Conservation (phyloP, 2,797 vertebrate species). For the Anas georgica region DNA sequence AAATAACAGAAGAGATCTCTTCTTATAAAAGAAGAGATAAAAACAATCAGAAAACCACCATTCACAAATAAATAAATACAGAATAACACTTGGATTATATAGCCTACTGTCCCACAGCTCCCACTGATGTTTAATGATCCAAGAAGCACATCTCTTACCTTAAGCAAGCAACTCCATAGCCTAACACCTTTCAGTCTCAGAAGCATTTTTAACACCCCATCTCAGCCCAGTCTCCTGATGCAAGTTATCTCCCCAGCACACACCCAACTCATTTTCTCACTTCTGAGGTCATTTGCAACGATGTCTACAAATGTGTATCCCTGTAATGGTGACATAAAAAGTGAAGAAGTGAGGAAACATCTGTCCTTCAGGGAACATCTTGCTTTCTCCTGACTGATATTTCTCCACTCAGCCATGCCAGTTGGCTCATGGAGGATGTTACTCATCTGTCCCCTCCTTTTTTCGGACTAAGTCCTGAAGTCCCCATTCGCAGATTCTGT, state of each 20-base stretch:
- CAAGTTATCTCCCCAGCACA: neutral
- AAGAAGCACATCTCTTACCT: neutral
- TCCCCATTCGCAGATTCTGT: neutral
- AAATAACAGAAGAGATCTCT: neutral
- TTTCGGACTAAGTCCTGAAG: neutral
- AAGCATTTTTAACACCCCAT: neutral
- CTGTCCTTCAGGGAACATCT: neutral
- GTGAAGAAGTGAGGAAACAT: neutral
- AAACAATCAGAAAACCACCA: neutral
- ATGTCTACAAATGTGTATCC: neutral
- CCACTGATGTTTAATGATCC: neutral
- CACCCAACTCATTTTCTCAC: neutral
- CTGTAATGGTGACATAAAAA: neutral
- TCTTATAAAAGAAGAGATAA: neutral
- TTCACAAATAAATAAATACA: neutral
- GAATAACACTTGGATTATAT: neutral
- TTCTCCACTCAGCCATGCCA: neutral
- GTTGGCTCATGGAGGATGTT: neutral
- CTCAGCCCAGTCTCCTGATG: neutral
- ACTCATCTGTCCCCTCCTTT: neutral
- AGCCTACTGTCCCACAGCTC: neutral
- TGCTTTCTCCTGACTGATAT: neutral
- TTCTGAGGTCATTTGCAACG: neutral
- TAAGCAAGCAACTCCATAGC: neutral
- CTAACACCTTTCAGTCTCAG: neutral